Base-by-base conservation (phyloP, 1,140 invertebrate genomes). In the Euwallacea fornicatus region DNA sequence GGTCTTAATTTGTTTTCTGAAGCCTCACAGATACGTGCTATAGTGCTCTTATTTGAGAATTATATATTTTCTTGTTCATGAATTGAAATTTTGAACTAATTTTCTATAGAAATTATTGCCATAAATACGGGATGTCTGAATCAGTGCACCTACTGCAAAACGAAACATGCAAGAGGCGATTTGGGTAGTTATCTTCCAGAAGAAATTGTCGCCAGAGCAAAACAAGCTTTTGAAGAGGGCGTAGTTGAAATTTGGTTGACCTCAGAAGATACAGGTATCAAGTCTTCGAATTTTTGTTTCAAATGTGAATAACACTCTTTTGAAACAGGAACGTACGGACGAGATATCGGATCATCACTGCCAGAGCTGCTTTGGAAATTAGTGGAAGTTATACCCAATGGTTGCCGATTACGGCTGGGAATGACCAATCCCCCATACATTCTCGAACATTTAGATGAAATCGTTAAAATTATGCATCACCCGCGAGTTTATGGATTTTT, bases 391-490 rank as follows among this genome's bases (percentile, higher is more conserved):
- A 96, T 98, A 69, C 97, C 97, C 0, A 87, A 93, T 56, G 92
- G 93, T 16, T 97, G 95, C 77, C 90, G 93, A 85, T 85, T 97
- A 76, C 84, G 95, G 68, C 83, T 98, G 1, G 96, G 96, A 10
- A 98, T 98, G 97, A 98, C 96, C 0, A 98, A 99, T 87, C 97
- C 98, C 0, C 98, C 98, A 0, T 99, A 99, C 79, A 98, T 99
- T 70, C 81, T 98, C 41, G 95, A 98, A 78, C 94, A 98, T 83
- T 82, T 99, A 3, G 89, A 94, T 78, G 93, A 96, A 80, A 95
- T 99, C 63, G 90, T 94, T 0, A 88, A 91, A 78, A 95, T 99
- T 74, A 84, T 99, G 76, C 85, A 86, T 47, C 93, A 98, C 82
- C 93, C 94, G 0, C 82, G 92, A 66, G 96, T 99, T 0, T 99